phyloP scores from a whole-genome alignment of 1,140 invertebrate genomes.

The Macrobrachium rosenbergii region DNA sequence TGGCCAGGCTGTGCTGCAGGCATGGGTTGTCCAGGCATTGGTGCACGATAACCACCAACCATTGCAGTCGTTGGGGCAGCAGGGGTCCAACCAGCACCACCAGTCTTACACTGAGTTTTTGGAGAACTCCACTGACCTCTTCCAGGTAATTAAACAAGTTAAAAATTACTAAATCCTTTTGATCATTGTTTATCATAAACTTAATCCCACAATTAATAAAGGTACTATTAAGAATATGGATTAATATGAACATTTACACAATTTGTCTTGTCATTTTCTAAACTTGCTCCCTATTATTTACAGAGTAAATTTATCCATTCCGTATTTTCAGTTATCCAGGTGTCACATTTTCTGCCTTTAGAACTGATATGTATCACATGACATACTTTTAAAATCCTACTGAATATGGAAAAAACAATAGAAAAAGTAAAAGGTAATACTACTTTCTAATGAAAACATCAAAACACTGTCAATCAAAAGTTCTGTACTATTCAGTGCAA shows the following conservation, averaged over 20 bases:
- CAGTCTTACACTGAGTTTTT: conserved; percentile 67
- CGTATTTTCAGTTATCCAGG: too few species aligned
- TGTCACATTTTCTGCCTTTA: too few species aligned
- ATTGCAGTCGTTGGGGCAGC: conserved; percentile 44
- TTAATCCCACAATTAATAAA: too few species aligned
- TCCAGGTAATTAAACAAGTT: neutral
- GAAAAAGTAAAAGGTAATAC: too few species aligned
- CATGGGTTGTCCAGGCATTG: conserved; percentile 42
- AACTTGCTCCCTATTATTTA: neutral
- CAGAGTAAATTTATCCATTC: neutral
- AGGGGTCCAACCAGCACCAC: conserved; percentile 67
- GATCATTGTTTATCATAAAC: neutral
- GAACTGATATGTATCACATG: too few species aligned
- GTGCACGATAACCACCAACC: conserved; percentile 42
- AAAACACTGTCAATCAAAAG: too few species aligned
- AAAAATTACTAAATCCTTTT: neutral
- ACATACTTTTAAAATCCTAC: too few species aligned
- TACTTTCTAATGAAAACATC: too few species aligned
- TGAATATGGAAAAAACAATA: too few species aligned
- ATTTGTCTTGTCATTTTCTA: neutral
- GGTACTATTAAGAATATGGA: too few species aligned
- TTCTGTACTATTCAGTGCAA: too few species aligned
- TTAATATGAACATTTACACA: neutral
- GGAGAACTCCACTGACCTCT: conserved; percentile 66
- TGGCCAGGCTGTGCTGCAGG: conserved; percentile 33